phyloP scores from a whole-genome alignment of 1,140 invertebrate genomes.

The Drosophila cardini region DNA sequence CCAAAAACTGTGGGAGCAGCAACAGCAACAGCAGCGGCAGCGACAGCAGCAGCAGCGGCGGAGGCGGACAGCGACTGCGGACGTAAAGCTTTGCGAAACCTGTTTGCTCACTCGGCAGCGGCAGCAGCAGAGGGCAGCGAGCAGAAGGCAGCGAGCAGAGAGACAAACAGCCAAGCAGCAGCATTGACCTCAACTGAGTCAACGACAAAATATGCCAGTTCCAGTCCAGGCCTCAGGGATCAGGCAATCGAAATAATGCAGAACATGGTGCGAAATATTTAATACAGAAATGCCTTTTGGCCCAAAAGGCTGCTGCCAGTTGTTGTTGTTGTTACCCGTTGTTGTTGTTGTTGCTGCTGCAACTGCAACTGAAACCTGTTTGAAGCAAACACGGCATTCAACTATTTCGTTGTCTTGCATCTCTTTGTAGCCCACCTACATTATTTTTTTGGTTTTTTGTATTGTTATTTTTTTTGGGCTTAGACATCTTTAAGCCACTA shows the following conservation, averaged over 20 bases:
- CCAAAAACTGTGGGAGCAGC: constrained; percentile 44
- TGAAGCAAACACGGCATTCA: constrained; percentile 14
- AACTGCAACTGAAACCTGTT: constrained; percentile 46
- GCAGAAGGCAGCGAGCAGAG: neutral
- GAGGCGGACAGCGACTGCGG: constrained; percentile 21
- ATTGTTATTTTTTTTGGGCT: constrained; percentile 3
- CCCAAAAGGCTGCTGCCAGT: constrained; percentile 45
- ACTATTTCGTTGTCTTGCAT: constrained; percentile 30
- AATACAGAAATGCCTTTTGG: constrained; percentile 71
- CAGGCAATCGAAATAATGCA: constrained; percentile 78
- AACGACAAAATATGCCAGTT: constrained; percentile 77
- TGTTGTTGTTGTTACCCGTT: constrained; percentile 15
- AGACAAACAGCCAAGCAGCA: constrained; percentile 30
- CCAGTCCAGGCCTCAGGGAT: constrained; percentile 35
- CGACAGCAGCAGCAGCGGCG: constrained; percentile 9
- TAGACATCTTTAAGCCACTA: constrained; percentile 50
- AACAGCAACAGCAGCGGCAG: constrained; percentile 1
- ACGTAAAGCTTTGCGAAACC: constrained; percentile 52
- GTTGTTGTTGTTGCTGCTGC: constrained; percentile 27
- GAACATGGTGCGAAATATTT: constrained; percentile 83
- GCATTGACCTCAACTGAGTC: constrained; percentile 81
- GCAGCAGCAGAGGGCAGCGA: constrained; percentile 21
- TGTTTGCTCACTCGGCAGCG: constrained; percentile 58
- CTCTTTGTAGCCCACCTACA: constrained; percentile 43
- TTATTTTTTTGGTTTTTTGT: neutral